phyloP scores from a whole-genome alignment of 2,888 invertebrate genomes.

The Troilus luridus region DNA sequence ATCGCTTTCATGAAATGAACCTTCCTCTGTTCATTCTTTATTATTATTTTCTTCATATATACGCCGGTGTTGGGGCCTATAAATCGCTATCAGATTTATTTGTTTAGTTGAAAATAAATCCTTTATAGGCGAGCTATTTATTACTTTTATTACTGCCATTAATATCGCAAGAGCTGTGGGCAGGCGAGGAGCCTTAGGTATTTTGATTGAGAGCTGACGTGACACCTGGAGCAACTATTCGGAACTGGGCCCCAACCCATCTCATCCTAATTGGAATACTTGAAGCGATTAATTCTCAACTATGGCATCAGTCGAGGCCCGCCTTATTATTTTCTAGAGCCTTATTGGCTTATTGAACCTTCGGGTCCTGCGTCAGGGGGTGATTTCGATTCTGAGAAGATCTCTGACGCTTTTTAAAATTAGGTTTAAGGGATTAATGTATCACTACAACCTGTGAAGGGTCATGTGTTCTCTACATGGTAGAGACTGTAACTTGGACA shows the following conservation, averaged over 20 bases:
- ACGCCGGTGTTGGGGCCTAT: neutral
- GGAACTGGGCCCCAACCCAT: neutral
- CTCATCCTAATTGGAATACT: constrained; percentile 2
- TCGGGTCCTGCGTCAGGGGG: too few species aligned
- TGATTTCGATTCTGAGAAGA: too few species aligned
- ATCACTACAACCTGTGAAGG: too few species aligned
- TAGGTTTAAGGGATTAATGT: too few species aligned
- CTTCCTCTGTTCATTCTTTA: too few species aligned
- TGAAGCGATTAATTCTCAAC: neutral
- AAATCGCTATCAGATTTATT: neutral
- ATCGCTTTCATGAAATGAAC: too few species aligned
- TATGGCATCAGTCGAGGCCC: neutral
- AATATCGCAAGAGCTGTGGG: neutral
- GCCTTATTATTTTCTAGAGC: neutral
- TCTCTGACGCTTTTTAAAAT: too few species aligned
- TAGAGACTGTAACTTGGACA: too few species aligned
- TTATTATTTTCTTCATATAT: too few species aligned
- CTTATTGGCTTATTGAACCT: neutral
- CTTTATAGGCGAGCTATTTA: neutral
- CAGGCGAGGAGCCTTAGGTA: neutral
- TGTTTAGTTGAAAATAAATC: neutral
- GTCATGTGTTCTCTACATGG: too few species aligned
- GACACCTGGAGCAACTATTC: neutral
- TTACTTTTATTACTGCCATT: constrained; percentile 1
- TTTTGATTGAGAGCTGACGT: neutral